phyloP scores from a whole-genome alignment of 1,140 invertebrate genomes.

The Hesperophylax magnus region DNA sequence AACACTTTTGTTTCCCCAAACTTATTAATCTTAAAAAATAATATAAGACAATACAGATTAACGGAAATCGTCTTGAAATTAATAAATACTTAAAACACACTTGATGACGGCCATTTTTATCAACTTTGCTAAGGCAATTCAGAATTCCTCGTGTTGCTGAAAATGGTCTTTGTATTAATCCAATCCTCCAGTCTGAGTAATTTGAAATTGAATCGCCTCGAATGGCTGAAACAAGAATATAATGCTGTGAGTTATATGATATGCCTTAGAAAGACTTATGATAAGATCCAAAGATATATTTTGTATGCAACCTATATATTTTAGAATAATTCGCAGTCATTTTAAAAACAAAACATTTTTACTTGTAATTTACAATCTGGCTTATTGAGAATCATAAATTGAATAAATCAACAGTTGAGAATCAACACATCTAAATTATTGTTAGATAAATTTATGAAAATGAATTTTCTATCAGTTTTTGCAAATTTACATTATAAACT shows the following conservation, averaged over 20 bases:
- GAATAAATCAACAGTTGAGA: too few species aligned
- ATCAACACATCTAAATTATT: too few species aligned
- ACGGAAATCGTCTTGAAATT: constrained; percentile 2
- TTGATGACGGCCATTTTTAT: background rate
- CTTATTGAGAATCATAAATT: too few species aligned
- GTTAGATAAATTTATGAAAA: too few species aligned
- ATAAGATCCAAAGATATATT: constrained; percentile 41
- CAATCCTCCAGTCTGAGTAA: background rate
- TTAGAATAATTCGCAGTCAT: constrained; percentile 34
- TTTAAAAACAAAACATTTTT: background rate
- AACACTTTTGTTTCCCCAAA: background rate
- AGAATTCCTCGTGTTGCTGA: too few species aligned
- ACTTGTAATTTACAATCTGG: constrained; percentile 16
- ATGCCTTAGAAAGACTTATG: constrained; percentile 44
- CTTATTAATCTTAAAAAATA: constrained; percentile 4
- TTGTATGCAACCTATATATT: constrained; percentile 41
- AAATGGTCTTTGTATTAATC: too few species aligned
- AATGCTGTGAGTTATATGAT: constrained; percentile 29
- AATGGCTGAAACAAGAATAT: constrained; percentile 12
- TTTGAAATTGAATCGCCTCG: background rate
- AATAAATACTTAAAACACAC: background rate
- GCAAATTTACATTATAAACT: too few species aligned
- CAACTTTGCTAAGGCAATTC: too few species aligned
- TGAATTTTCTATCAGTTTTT: too few species aligned
- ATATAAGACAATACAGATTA: constrained; percentile 10